Conservation (phyloP, 1,140 invertebrate species). For the Drosophila ercepeae region DNA sequence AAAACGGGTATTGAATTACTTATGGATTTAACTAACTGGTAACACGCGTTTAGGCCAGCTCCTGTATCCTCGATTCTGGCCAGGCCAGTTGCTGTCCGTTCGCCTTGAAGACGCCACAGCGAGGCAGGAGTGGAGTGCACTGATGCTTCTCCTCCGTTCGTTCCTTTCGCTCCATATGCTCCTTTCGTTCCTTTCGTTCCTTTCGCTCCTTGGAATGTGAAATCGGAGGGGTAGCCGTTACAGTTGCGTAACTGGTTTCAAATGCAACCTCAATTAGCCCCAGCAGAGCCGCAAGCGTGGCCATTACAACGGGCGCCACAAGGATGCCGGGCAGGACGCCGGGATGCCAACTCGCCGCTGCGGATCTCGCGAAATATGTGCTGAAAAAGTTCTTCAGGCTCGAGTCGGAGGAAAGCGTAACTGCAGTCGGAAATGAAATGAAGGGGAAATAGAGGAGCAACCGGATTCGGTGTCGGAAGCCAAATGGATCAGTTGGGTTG, state of each 20-base stretch:
- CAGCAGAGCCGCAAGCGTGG: conserved; percentile 41
- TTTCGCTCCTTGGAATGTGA: conserved; percentile 29
- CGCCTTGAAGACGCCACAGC: conserved; percentile 49
- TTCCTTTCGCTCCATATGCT: conserved; percentile 4
- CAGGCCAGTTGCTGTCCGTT: conserved; percentile 34
- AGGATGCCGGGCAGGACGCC: conserved; percentile 34
- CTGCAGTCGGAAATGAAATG: conserved; percentile 49
- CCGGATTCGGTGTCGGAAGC: conserved; percentile 58
- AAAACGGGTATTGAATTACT: conserved; percentile 25
- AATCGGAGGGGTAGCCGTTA: conserved; percentile 1
- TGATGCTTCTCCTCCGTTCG: conserved; percentile 4
- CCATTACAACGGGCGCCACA: conserved; percentile 44
- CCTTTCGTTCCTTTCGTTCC: conserved; percentile 12
- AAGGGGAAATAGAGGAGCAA: conserved; percentile 17
- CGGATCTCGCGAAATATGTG: conserved; percentile 61
- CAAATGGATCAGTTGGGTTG: conserved; percentile 48
- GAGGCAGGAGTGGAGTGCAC: conserved; percentile 37
- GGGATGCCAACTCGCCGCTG: conserved; percentile 49
- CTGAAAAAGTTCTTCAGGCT: conserved; percentile 75
- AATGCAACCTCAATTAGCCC: conserved; percentile 34
- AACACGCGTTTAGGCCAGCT: conserved; percentile 33
- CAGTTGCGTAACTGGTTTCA: conserved; percentile 13
- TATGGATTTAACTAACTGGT: conserved; percentile 54
- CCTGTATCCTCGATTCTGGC: conserved; percentile 36
- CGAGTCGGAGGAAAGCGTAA: conserved; percentile 77